Evolutionary conservation across 2,888 invertebrate species (phyloP).

Genomic region (Petrolisthes cinctipes): DNA sequence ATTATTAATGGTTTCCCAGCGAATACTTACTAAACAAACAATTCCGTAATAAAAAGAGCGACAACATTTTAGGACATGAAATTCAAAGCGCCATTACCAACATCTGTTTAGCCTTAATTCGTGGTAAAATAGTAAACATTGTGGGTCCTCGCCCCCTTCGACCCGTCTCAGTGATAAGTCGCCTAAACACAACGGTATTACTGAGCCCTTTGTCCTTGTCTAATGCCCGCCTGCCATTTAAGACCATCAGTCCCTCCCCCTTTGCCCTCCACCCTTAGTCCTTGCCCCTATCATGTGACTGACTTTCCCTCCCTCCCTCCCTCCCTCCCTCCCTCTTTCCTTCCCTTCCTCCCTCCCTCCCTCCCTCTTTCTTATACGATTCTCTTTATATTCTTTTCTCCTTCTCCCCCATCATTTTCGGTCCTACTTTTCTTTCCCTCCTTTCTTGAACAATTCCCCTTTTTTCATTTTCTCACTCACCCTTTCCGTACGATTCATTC

Average conservation of each 20-base stretch:
- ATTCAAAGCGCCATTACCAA: too few species aligned
- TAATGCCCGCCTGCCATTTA: conserved; percentile 22
- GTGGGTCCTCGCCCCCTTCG: too few species aligned
- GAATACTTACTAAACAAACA: too few species aligned
- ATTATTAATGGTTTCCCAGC: too few species aligned
- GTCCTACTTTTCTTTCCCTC: background rate
- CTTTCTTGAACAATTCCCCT: background rate
- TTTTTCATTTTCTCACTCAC: background rate
- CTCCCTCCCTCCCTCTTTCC: background rate
- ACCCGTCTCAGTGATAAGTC: background rate
- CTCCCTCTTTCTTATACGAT: background rate
- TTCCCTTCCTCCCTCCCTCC: background rate
- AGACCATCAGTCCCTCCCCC: background rate
- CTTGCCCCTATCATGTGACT: background rate
- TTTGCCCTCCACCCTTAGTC: background rate
- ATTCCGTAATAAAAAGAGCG: too few species aligned
- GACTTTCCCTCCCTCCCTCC: background rate
- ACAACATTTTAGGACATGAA: too few species aligned
- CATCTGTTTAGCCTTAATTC: too few species aligned
- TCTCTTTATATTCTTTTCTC: background rate
- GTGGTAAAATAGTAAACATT: too few species aligned
- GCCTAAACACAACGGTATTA: background rate
- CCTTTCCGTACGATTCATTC: background rate
- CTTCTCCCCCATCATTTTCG: background rate
- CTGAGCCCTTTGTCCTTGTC: conserved; percentile 17